A percentile compares a stretch with the other conserved stretches of the same genome.
Conservation (phyloP, 2,797 vertebrate genomes). For the Odontamblyopus rebecca region DNA sequence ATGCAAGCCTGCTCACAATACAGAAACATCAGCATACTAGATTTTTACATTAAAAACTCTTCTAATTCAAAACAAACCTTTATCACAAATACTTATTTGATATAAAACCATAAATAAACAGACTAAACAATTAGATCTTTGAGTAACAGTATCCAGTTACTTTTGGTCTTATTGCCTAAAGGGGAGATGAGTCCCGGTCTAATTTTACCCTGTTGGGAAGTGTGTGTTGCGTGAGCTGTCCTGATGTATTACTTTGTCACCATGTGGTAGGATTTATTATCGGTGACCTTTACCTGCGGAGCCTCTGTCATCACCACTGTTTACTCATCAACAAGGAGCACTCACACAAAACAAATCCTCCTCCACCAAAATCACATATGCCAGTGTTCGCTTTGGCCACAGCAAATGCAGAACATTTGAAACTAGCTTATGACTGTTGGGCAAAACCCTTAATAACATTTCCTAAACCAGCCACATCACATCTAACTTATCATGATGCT, state of each 20-base stretch:
- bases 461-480: neutral
- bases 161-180: neutral
- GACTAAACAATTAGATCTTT: neutral
- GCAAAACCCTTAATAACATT: neutral
- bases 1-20: too few species aligned
- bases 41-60: too few species aligned
- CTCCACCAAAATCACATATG: neutral
- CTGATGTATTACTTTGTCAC: slow-evolving; percentile 12
- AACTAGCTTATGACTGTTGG: neutral
- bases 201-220: slow-evolving; percentile 19
- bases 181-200: slow-evolving; percentile 21
- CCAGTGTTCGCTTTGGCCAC: neutral
- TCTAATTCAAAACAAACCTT: too few species aligned
- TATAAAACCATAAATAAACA: too few species aligned
- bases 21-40: too few species aligned
- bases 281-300: slow-evolving; percentile 33
- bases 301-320: slow-evolving; percentile 14
- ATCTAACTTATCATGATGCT: too few species aligned
- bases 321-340: slow-evolving; percentile 18
- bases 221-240: slow-evolving; percentile 7
- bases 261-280: slow-evolving; percentile 13
- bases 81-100: too few species aligned
- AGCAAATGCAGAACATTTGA: neutral
- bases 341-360: too few species aligned
- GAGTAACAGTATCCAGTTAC: neutral